A percentile compares a stretch with the other conserved stretches of the same genome.
Evolutionary conservation across 2,797 vertebrate genomes (phyloP).

Genomic region (Falco cherrug): DNA sequence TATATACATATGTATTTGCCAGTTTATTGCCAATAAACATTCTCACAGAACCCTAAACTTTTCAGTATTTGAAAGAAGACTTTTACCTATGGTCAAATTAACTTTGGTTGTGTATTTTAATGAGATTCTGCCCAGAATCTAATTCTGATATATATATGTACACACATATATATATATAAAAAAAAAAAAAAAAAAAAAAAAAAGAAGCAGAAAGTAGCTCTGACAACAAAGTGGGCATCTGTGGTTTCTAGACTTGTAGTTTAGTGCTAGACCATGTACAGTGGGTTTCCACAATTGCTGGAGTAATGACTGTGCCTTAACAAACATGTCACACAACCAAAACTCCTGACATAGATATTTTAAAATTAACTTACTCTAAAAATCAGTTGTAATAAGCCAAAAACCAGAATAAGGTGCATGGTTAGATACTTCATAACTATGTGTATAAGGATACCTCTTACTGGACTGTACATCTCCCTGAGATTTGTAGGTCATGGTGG

Average conservation of each 20-base stretch:
- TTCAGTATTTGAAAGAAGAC: not conserved
- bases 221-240: not conserved
- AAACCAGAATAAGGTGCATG: not conserved
- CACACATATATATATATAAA: too few relatives aligned
- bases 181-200: not conserved
- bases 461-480: not conserved
- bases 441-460: not conserved
- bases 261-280: not conserved
- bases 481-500: not conserved
- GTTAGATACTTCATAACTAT: not conserved
- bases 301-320: not conserved
- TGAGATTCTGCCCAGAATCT: not conserved
- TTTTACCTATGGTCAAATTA: not conserved
- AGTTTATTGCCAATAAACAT: not conserved
- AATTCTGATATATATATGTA: not conserved
- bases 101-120: not conserved
- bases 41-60: not conserved
- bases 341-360: not conserved
- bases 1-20: not conserved
- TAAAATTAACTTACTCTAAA: not conserved
- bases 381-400: not conserved
- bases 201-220: not conserved
- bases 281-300: not conserved
- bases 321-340: fast-evolving
- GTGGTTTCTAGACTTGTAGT: not conserved